Percentiles rank a stretch among this genome's conserved stretches.
Conservation (phyloP, 2,888 invertebrate genomes). For the Trissonchulus sp. region DNA sequence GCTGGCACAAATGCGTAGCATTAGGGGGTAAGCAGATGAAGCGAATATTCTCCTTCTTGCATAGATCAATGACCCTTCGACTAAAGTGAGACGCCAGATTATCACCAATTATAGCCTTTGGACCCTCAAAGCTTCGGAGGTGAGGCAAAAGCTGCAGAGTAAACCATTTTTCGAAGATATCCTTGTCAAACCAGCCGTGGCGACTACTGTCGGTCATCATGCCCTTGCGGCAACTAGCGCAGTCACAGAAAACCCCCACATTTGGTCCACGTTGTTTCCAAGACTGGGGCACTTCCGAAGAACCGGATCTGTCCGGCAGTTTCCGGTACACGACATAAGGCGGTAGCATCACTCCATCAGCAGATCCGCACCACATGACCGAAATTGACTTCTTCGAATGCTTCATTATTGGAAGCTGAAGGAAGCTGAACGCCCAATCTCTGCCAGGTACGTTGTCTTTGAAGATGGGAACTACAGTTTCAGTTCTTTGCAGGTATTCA, state of each 20-base stretch:
- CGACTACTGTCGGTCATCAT: neutral
- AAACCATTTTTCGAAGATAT: neutral
- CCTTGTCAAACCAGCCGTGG: slow-evolving; percentile 15
- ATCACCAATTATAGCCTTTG: slow-evolving; percentile 20
- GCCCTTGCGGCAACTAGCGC: neutral
- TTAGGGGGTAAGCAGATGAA: slow-evolving; percentile 31
- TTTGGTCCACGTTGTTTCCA: slow-evolving; percentile 1
- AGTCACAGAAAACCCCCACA: neutral
- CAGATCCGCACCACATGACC: neutral
- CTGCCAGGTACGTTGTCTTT: no score
- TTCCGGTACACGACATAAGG: slow-evolving; percentile 2
- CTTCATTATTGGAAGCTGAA: no score
- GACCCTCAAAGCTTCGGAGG: neutral
- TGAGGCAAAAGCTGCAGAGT: neutral
- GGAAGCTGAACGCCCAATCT: no score
- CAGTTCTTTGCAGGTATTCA: no score
- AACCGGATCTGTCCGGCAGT: no score
- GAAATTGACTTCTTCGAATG: neutral
- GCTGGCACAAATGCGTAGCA: slow-evolving; percentile 32
- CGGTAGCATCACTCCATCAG: neutral
- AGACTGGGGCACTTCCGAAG: neutral
- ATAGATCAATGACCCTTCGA: neutral
- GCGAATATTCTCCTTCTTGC: slow-evolving; percentile 25
- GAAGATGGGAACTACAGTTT: no score
- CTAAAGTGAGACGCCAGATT: slow-evolving; percentile 16